Conservation (phyloP, 2,888 invertebrate species). For the Chloroclystis v-ata region DNA sequence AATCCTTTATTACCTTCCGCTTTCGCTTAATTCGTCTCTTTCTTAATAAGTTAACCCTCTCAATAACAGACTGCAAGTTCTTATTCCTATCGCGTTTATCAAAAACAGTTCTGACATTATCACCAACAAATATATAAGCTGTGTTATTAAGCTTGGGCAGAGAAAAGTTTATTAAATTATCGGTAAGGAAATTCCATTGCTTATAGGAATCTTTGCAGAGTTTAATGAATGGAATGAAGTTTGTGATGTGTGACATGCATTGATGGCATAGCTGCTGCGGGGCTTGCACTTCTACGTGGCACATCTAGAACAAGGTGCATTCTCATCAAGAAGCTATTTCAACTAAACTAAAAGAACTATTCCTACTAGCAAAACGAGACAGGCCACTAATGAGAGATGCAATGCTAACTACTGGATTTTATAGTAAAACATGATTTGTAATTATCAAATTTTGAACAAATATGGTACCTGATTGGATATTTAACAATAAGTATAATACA, state of each 20-base stretch:
- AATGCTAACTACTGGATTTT: too few relatives aligned
- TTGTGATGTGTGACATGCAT: constrained; percentile 34
- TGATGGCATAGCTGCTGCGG: constrained; percentile 42
- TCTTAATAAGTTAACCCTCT: too few relatives aligned
- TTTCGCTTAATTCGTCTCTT: too few relatives aligned
- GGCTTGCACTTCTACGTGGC: constrained; percentile 24
- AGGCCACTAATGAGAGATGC: too few relatives aligned
- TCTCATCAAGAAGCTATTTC: not conserved
- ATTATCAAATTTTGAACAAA: too few relatives aligned
- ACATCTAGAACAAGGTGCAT: constrained; percentile 54
- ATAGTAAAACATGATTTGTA: too few relatives aligned
- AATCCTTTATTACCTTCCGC: not conserved
- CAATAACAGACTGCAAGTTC: constrained; percentile 25
- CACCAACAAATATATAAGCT: constrained; percentile 34
- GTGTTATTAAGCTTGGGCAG: constrained; percentile 33
- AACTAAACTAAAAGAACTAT: too few relatives aligned
- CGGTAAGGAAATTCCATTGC: constrained; percentile 39
- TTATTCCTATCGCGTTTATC: constrained; percentile 27
- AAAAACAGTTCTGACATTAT: constrained; percentile 23
- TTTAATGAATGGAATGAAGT: constrained; percentile 38
- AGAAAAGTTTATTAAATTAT: constrained; percentile 29
- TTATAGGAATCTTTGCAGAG: constrained; percentile 39
- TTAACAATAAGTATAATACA: too few relatives aligned
- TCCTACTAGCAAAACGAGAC: too few relatives aligned
- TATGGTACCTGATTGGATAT: too few relatives aligned